These are phyloP conservation scores for Triplophysa yarkandensis DNA, from an alignment of 2,797 vertebrate species.

Conservation along the genomic window DNA sequence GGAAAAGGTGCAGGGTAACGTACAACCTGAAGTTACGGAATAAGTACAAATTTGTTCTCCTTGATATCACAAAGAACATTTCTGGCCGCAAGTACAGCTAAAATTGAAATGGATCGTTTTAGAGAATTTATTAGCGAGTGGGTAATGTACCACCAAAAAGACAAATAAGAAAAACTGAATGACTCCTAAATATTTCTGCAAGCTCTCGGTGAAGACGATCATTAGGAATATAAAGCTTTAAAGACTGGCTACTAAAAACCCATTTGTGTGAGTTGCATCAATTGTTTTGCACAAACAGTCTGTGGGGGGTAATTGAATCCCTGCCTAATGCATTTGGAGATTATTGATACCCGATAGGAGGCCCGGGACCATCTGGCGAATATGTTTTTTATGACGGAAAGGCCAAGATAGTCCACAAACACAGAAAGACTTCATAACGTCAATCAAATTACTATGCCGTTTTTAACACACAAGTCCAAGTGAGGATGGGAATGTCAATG, in stretches of 20 bases:
- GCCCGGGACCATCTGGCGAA: conserved; percentile 13
- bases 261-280: neutral
- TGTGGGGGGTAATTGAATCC: conserved; percentile 15
- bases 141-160: neutral
- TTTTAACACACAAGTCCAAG: neutral
- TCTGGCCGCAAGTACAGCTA: neutral
- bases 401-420: neutral
- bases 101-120: neutral
- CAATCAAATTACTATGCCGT: neutral
- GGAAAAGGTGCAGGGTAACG: neutral
- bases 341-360: conserved; percentile 23
- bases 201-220: conserved; percentile 11
- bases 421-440: neutral
- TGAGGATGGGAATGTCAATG: neutral
- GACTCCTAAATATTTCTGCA: neutral
- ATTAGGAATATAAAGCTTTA: neutral
- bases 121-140: neutral
- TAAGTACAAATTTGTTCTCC: neutral
- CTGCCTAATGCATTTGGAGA: neutral
- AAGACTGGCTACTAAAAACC: neutral
- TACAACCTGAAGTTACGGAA: neutral
- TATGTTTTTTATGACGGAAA: neutral
- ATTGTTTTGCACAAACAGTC: conserved; percentile 8
- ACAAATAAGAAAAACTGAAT: neutral
- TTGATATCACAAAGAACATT: neutral